Evolutionary conservation across 1,140 invertebrate genomes (phyloP), one percentile per base, ranked within the genome.

Genomic region (Halesus radiatus): DNA sequence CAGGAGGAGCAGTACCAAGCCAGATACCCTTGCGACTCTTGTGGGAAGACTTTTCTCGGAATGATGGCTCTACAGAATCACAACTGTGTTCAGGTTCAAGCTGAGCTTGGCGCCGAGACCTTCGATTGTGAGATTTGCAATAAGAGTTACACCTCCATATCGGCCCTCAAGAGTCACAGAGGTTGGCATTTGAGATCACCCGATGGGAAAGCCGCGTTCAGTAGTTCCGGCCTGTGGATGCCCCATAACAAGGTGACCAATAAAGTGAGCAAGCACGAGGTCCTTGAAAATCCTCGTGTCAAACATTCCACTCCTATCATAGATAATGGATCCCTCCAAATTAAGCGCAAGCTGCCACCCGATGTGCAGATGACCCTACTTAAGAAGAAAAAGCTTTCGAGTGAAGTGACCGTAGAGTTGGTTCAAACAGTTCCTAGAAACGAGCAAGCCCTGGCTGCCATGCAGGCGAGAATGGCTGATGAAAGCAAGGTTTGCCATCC

Each of bases 131-230:
- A 89, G 22, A 88, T 90, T 18, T 93, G 92, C 70, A 88, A 90
- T 73, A 93, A 92, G 81, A 88, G 87, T 29, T 92, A 93, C 78
- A 91, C 91, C 0, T 89, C 89, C 1, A 90, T 90, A 60, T 87
- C 89, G 3, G 89, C 89, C 0, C 81, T 92, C 56, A 91, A 92
- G 72, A 92, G 91, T 79, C 92, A 93, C 82, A 88, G 90, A 18
- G 91, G 92, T 0, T 92, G 92, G 91, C 92, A 93, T 84, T 86
- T 90, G 22, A 86, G 91, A 3, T 89, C 87, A 0, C 90, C 89
- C 7, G 90, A 90, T 81, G 88, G 89, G 4, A 90, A 89, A 84
- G 89, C 89, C 10, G 89, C 89, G 16, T 89, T 88, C 1, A 90
- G 89, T 73, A 90, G 89, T 68, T 85, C 85, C 15, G 89, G 89